Percentiles rank a stretch among this genome's conserved stretches.
Evolutionary conservation across 1,140 invertebrate species (phyloP).

Genomic region (Drosophila gunungcola): DNA sequence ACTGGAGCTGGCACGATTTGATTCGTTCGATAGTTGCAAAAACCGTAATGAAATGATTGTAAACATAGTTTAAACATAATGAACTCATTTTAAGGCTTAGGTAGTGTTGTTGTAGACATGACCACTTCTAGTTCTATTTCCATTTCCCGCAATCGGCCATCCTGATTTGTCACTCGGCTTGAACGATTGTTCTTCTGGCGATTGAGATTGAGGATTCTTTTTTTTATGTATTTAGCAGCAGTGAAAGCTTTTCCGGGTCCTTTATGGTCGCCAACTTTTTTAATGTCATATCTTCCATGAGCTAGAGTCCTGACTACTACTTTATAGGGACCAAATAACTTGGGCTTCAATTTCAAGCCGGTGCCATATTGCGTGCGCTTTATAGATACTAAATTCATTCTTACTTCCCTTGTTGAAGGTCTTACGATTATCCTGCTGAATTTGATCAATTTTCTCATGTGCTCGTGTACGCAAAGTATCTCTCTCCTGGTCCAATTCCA

Average conservation of each 20-base stretch:
- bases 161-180: neutral
- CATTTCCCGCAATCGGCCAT: conserved; percentile 2
- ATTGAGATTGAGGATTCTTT: neutral
- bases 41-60: no score
- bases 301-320: neutral
- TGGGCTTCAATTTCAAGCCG: neutral
- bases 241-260: neutral
- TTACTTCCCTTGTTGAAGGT: neutral
- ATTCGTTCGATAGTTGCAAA: no score
- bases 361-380: neutral
- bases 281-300: no score
- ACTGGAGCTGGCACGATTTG: no score
- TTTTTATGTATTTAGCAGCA: neutral
- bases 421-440: neutral
- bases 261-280: no score
- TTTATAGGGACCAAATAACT: neutral
- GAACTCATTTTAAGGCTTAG: no score
- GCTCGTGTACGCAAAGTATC: neutral
- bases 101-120: no score
- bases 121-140: neutral
- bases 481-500: neutral
- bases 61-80: no score
- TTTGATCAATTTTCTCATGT: no score
- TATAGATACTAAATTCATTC: neutral
- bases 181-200: neutral